Base-by-base conservation (phyloP, 53 echinoderm and acorn worm species). In the Apostichopus leukothele region DNA sequence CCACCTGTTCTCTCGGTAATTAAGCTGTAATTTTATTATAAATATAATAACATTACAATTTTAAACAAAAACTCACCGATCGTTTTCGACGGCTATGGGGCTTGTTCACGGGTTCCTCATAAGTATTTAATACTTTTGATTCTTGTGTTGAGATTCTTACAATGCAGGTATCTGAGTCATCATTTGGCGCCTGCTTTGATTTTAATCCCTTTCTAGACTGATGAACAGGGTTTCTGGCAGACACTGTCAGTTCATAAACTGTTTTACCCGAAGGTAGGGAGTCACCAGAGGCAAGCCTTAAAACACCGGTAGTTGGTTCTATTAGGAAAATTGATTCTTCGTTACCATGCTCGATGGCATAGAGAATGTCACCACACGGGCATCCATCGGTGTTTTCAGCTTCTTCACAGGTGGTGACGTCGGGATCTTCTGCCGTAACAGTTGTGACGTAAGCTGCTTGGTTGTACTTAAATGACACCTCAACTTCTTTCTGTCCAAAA, bases 281-380 rank as follows among this genome's bases (percentile, higher is more conserved):
- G 1, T 76, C 75, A 51, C 79, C 84, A 26, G 81, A 52, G 19
- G 96, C 90, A 22, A 93, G 89, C 54, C 78, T 90, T 10, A 96
- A 74, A 16, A 88, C 93, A 13, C 96, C 96, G 11, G 88, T 93
- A 10, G 84, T 90, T 81, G 95, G 96, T 60, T 96, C 92, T 66
- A 96, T 95, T 86, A 81, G 79, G 74, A 96, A 96, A 39, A 90
- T 16, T 18, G 92, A 87, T 75, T 92, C 88, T 55, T 91, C 93
- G 73, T 96, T 96, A 14, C 96, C 96, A 74, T 88, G 67, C 77
- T 96, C 94, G 26, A 96, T 95, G 67, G 94, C 90, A 88, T 96
- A 96, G 14, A 94, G 66, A n/a, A 96, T 88, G 11, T 86, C 91
- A 51, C 92, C 93, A 79, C 96, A 96, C 20, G 93, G 94, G 87